Percentiles rank a stretch among this genome's conserved stretches.
Conservation (phyloP, 2,888 invertebrate species). For the Phengaris alcon region DNA sequence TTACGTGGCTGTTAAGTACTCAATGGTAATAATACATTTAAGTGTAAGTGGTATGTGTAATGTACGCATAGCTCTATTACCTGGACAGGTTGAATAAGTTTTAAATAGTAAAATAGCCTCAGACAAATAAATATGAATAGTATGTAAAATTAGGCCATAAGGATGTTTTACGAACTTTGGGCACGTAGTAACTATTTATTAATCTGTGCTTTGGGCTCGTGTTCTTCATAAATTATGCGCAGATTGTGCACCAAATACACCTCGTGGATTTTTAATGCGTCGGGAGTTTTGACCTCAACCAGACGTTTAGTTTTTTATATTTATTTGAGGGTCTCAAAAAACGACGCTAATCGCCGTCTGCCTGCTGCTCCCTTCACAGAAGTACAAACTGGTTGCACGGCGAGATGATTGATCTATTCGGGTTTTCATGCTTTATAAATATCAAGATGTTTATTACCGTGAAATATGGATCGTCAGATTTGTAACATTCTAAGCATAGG, state of each 20-base stretch:
- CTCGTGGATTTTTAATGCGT: slow-evolving; percentile 6
- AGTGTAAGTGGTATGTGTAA: background rate
- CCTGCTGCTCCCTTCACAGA: slow-evolving; percentile 26
- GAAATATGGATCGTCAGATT: background rate
- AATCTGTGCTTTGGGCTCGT: background rate
- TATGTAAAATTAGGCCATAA: background rate
- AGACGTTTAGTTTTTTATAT: slow-evolving; percentile 14
- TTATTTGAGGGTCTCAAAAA: slow-evolving; percentile 21
- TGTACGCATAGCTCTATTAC: too few species aligned
- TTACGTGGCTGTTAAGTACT: background rate
- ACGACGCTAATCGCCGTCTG: slow-evolving; percentile 27
- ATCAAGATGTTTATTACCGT: too few species aligned
- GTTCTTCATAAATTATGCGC: slow-evolving; percentile 3
- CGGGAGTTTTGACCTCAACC: slow-evolving; percentile 22
- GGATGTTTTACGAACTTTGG: background rate
- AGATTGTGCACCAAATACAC: background rate
- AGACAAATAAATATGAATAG: background rate
- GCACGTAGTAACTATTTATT: too few species aligned
- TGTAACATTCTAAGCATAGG: background rate
- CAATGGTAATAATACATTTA: background rate
- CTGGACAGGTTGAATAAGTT: too few species aligned
- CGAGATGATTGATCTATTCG: background rate
- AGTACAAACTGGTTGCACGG: slow-evolving; percentile 23
- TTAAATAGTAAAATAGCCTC: background rate
- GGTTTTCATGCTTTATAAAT: too few species aligned